Conservation (phyloP, 1,140 invertebrate species). For the Meloidogyne floridensis region DNA sequence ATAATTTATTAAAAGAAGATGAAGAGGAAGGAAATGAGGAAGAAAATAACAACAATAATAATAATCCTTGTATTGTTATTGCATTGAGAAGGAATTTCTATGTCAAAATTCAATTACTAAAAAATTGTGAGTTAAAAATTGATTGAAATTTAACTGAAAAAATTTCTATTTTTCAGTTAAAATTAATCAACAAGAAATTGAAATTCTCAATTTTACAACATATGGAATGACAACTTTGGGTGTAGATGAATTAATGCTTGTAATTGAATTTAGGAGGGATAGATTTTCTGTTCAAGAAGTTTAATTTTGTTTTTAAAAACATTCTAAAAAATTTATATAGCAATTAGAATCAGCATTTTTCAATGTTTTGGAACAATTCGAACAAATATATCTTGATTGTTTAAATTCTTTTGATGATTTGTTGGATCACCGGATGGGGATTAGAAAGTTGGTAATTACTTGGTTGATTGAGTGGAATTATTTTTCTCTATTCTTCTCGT, state of each 20-base stretch:
- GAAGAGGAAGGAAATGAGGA: neutral
- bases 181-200: conserved; percentile 8
- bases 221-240: conserved; percentile 36
- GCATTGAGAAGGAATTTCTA: conserved; percentile 43
- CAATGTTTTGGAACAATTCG: conserved; percentile 37
- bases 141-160: neutral
- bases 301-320: neutral
- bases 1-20: conserved; percentile 7
- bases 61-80: neutral
- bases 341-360: conserved; percentile 16
- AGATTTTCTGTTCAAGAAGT: conserved; percentile 13
- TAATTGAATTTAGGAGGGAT: conserved; percentile 27
- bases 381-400: conserved; percentile 35
- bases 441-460: conserved; percentile 21
- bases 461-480: neutral
- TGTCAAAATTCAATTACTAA: conserved; percentile 22
- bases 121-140: neutral
- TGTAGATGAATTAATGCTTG: conserved; percentile 41
- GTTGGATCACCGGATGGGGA: conserved; percentile 32
- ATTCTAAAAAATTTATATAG: neutral
- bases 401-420: conserved; percentile 32
- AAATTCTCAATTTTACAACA: conserved; percentile 36
- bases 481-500: too few species aligned
- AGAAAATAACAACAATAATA: neutral
- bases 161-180: neutral